Conservation (phyloP, 2,888 invertebrate species). For the Nephrocerus scutellatus region DNA sequence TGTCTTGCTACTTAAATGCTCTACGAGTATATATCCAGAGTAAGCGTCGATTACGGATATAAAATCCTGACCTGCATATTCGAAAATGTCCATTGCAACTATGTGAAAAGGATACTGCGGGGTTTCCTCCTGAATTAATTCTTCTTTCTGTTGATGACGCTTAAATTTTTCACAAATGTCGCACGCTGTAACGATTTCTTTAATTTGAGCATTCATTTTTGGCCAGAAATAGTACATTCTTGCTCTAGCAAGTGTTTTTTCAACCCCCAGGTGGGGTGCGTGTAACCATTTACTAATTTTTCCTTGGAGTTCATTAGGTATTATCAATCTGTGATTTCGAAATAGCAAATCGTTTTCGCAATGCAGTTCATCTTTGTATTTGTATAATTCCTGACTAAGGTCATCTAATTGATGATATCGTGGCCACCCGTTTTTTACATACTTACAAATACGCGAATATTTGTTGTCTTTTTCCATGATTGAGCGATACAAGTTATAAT, state of each 20-base stretch:
- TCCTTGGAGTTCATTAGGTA: slow-evolving; percentile 7
- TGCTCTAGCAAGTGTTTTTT: slow-evolving; percentile 22
- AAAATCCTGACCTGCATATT: too few species aligned
- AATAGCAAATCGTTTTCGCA: slow-evolving; percentile 17
- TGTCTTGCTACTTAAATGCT: slow-evolving; percentile 9
- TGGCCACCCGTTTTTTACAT: slow-evolving; percentile 16
- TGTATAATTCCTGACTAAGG: slow-evolving; percentile 9
- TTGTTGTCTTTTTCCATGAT: slow-evolving; percentile 9
- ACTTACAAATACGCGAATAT: too few species aligned
- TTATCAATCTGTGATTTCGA: slow-evolving; percentile 8
- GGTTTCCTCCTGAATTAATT: background rate
- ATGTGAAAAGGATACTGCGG: slow-evolving; percentile 13
- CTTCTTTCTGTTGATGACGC: slow-evolving; percentile 6
- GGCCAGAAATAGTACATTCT: slow-evolving; percentile 21
- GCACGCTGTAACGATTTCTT: slow-evolving; percentile 1
- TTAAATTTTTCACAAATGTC: slow-evolving; percentile 8
- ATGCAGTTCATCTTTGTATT: too few species aligned
- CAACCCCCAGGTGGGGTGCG: slow-evolving; percentile 10
- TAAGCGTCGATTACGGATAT: too few species aligned
- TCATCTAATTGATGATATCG: slow-evolving; percentile 15
- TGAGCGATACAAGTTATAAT: slow-evolving; percentile 11
- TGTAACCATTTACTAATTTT: slow-evolving; percentile 10
- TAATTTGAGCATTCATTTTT: slow-evolving; percentile 3
- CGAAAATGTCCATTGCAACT: too few species aligned
- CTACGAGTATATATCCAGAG: too few species aligned